Evolutionary conservation across 2,888 invertebrate genomes (phyloP).

Genomic region (Heliconius sara): DNA sequence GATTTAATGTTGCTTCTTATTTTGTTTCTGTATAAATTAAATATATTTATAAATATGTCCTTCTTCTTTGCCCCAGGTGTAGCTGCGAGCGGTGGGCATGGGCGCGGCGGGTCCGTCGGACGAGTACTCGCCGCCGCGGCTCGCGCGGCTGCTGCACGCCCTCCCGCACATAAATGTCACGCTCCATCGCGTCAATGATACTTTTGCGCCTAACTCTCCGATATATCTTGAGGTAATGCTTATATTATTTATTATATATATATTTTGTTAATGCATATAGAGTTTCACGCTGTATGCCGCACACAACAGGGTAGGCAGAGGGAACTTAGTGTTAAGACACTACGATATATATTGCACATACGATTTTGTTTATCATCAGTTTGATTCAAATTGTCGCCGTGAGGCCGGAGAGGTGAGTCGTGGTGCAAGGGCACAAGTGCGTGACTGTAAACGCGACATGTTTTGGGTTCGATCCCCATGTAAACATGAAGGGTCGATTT

Average conservation of each 20-base stretch:
- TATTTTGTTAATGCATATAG: no score
- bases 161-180: slow-evolving; percentile 97
- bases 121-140: slow-evolving; percentile 92
- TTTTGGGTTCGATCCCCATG: no score
- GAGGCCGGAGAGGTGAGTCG: no score
- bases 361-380: no score
- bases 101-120: slow-evolving; percentile 83
- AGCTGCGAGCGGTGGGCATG: slow-evolving; percentile 70
- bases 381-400: no score
- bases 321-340: no score
- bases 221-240: slow-evolving; percentile 92
- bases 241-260: slow-evolving; percentile 38
- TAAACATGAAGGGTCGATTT: no score
- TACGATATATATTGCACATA: no score
- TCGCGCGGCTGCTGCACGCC: slow-evolving; percentile 93
- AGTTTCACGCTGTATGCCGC: no score
- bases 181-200: slow-evolving; percentile 94
- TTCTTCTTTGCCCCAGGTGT: slow-evolving; percentile 55
- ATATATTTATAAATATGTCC: background rate
- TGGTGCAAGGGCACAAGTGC: no score
- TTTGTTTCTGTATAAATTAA: background rate
- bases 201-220: slow-evolving; percentile 94
- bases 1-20: background rate
- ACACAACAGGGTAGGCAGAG: no score
- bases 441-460: no score